Percentiles rank a stretch among this genome's conserved stretches.
Evolutionary conservation across 1,140 invertebrate genomes (phyloP).

Genomic region (Trichonephila inaurata): DNA sequence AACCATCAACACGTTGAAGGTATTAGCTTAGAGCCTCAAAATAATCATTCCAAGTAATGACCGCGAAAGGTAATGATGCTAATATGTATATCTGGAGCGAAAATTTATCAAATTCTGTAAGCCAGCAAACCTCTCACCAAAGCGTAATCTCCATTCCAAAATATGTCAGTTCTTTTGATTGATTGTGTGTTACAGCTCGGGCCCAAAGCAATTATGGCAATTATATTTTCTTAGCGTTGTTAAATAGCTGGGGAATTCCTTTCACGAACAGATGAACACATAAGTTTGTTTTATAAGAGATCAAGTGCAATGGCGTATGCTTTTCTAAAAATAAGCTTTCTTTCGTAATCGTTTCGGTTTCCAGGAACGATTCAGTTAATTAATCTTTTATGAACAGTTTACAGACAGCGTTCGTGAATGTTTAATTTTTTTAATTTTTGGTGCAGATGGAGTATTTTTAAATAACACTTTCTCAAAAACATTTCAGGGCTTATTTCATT

Average conservation of each 20-base stretch:
- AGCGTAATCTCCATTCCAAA: not conserved
- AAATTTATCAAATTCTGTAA: not conserved
- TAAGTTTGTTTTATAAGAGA: not conserved
- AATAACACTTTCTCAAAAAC: too few species aligned
- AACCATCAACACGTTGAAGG: not conserved
- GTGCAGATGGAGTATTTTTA: too few species aligned
- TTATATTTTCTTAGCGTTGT: constrained; percentile 7
- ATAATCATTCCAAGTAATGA: not conserved
- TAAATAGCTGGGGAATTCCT: not conserved
- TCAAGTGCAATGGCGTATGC: not conserved
- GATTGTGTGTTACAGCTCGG: not conserved
- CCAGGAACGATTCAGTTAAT: not conserved
- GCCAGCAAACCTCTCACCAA: not conserved
- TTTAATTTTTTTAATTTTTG: too few species aligned
- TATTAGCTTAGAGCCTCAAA: not conserved
- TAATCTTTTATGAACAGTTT: not conserved
- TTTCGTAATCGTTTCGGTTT: not conserved
- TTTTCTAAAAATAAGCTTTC: too few species aligned
- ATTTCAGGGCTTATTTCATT: too few species aligned
- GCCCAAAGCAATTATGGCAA: constrained; percentile 38
- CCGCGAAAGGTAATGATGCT: not conserved
- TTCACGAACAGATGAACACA: not conserved
- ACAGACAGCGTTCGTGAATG: not conserved
- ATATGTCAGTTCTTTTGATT: constrained; percentile 24
- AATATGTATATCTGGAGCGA: not conserved